A percentile compares a stretch with the other conserved stretches of the same genome.
Evolutionary conservation across 2,888 invertebrate genomes (phyloP).

Genomic region (Tetranychus piercei): DNA sequence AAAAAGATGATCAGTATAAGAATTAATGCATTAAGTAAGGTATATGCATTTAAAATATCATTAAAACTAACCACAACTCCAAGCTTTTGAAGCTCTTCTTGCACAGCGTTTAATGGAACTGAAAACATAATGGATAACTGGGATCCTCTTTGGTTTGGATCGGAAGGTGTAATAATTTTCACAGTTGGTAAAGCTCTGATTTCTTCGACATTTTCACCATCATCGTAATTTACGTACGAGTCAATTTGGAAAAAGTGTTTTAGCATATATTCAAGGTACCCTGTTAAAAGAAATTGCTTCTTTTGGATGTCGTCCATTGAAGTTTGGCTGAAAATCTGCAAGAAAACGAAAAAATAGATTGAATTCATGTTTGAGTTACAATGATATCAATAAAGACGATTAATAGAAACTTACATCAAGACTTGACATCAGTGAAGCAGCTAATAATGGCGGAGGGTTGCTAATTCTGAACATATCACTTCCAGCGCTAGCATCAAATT

Average conservation of each 20-base stretch:
- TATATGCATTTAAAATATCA: background rate
- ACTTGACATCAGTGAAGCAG: conserved; percentile 34
- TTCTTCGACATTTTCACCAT: background rate
- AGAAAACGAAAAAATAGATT: background rate
- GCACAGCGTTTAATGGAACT: conserved; percentile 33
- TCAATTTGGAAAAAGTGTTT: conserved; percentile 28
- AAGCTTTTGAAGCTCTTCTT: conserved; percentile 34
- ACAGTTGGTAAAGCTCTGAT: conserved; percentile 18
- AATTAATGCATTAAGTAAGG: background rate
- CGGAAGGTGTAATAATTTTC: conserved; percentile 38
- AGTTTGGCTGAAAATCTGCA: conserved; percentile 37
- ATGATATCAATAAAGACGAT: background rate
- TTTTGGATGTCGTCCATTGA: conserved; percentile 32
- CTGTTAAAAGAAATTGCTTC: conserved; percentile 39
- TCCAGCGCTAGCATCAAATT: conserved; percentile 35
- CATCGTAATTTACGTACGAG: background rate
- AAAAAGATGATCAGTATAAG: background rate
- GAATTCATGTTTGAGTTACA: background rate
- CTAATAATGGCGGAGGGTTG: conserved; percentile 39
- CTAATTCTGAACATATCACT: conserved; percentile 37
- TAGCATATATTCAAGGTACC: conserved; percentile 38
- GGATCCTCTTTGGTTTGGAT: conserved; percentile 38
- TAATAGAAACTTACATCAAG: conserved; percentile 23
- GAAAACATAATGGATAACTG: conserved; percentile 39
- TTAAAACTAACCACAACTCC: conserved; percentile 37